Base-by-base conservation (phyloP, 2,113 vertebrate species). In the Python bivittatus region DNA sequence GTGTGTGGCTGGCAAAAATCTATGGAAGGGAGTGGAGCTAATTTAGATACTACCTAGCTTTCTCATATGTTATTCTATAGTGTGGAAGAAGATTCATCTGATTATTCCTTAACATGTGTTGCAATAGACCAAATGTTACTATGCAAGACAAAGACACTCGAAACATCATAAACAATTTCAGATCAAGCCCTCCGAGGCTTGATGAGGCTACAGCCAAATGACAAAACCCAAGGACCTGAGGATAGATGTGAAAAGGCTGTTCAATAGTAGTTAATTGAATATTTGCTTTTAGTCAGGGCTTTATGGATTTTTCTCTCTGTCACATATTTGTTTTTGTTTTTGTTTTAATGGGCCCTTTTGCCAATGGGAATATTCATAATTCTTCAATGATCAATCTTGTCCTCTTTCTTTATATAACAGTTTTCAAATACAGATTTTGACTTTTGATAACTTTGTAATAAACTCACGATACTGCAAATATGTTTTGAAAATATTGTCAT, bases 401-500 rank as follows among this genome's bases (percentile, higher is more conserved):
- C 64, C n/a, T 54, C 54, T 94, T 92, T 93, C 83, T 86, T 90
- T 91, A 9, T 56, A 17, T 88, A 57, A 85, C 93, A 33, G 22
- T 91, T 93, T 95, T 86, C 15, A 95, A 93, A 93, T 53, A 88
- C 11, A 91, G 44, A 27, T 3, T 89, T 64, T 93, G 89, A 13
- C 58, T 89, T 91, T 38, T 93, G 84, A 88, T 94, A 95, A 44
- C 9, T 84, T 4, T 38, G 11, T 29, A 86, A 91, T 64, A n/a
- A 20, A 88, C 6, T 93, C 92, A 23, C 88, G 90, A 94, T 27
- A 57, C 13, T 88, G 52, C 15, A n/a, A 72, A 42, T 61, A n/a
- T 79, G 33, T n/a, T 44, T 15, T 17, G 25, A 42, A 56, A 7
- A 38, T 85, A 91, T 68, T 89, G 57, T 92, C 27, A 38, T 42